phyloP scores from a whole-genome alignment of 2,113 vertebrate species.

The Lophotis ruficrista region DNA sequence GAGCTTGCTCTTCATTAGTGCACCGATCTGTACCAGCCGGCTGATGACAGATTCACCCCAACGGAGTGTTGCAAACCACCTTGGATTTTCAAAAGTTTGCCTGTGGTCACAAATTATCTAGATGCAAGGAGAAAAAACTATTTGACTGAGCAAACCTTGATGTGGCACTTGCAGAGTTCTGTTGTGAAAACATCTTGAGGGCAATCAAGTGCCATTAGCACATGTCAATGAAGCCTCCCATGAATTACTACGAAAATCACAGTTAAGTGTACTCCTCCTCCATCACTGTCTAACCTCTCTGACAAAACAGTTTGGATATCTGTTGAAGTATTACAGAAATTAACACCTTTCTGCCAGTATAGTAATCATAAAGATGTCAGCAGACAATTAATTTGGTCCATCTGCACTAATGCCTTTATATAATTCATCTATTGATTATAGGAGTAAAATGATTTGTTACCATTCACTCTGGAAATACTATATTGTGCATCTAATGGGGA shows the following conservation, averaged over 20 bases:
- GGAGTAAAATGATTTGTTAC: conserved; percentile 44
- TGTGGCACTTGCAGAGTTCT: conserved; percentile 70
- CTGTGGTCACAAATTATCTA: conserved; percentile 84
- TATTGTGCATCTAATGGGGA: background rate
- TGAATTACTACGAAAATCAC: conserved; percentile 79
- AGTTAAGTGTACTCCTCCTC: conserved; percentile 69
- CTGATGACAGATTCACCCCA: conserved; percentile 79
- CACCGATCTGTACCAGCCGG: conserved; percentile 70
- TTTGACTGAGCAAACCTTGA: conserved; percentile 78
- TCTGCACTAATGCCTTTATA: conserved; percentile 79
- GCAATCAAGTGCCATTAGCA: conserved; percentile 82
- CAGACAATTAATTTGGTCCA: conserved; percentile 86
- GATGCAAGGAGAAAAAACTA: conserved; percentile 80
- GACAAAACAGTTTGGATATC: conserved; percentile 83
- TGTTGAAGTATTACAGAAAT: conserved; percentile 83
- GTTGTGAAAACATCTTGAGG: conserved; percentile 86
- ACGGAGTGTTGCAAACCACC: conserved; percentile 80
- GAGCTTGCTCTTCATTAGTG: conserved; percentile 76
- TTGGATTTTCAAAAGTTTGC: conserved; percentile 82
- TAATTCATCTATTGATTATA: conserved; percentile 86
- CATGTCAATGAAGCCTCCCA: conserved; percentile 79
- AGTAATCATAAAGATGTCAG: conserved; percentile 81
- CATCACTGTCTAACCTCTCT: conserved; percentile 78
- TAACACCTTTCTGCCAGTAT: conserved; percentile 82
- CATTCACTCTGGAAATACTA: background rate